Base-by-base conservation (phyloP, 2,888 invertebrate genomes). In the Drosophila bunnanda region DNA sequence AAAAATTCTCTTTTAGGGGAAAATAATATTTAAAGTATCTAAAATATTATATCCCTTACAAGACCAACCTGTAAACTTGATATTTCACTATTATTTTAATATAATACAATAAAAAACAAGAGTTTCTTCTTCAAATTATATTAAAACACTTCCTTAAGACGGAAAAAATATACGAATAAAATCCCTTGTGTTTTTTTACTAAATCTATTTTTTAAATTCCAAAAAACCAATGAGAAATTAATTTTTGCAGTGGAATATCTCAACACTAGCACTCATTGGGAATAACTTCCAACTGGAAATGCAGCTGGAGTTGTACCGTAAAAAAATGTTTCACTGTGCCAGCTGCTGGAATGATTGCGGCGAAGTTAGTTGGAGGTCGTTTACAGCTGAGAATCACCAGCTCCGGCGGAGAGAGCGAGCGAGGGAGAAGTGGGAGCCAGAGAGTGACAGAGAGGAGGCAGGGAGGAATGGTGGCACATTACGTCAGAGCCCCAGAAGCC, bases 401-500 rank as follows among this genome's bases (percentile, higher is more conserved):
- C 64, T 64, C 64, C 64, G 48, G 20, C 43, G 50, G 53, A 71
- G 54, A 38, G 38, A 55, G 39, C 25, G 38, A 57, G 32, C 41
- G 20, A 39, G 44, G 50, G 32, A 50, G 32, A 50, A 32, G 20
- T 9, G 50, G 34, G 38, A 34, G 38, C 46, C 22, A 48, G 17
- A n/a, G 52, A 44, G 34, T 10, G 38, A 32, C 34, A 48, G 41
- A 30, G 32, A 34, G 38, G n/a, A n/a, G 28, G 41, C 30, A 46
- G 44, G 17, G 28, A 13, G 67, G 38, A 13, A 28, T 44, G 36
- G 44, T 48, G 46, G 52, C 57, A 74, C 57, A 74, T 76, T 78
- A 78, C 78, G 76, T 66, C 77, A 74, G 77, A 82, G 82, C 83
- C 84, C 84, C 84, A 83, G 80, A 79, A 75, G 67, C 88, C 77